Base-by-base conservation (phyloP, 2,797 vertebrate genomes). In the Sebastes miniatus region DNA sequence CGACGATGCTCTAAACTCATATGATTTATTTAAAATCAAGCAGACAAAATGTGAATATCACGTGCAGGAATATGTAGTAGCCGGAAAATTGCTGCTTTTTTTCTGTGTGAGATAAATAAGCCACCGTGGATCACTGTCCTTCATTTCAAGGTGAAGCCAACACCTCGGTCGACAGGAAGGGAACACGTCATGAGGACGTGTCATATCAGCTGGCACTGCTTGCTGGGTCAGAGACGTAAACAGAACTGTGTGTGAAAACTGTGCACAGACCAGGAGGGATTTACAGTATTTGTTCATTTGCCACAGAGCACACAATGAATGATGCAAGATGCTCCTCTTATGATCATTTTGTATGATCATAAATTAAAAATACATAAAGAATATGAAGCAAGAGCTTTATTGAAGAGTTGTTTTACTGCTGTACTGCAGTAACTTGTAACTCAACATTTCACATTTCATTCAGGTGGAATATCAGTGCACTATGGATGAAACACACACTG, bases 131-230 rank as follows among this genome's bases (percentile, higher is more conserved):
- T 59, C 24, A 1, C 2, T 47, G 76, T 69, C 69, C 68, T 80
- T 66, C 16, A n/a, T 52, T 52, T 76, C 47, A 85, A 88, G 87
- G 88, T 85, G 83, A 90, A 76, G 39, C 59, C n/a, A 39, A 65
- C 81, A 69, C 79, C 58, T 73, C 39, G 8, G 67, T 52, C 59
- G 0, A 47, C 63, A n/a, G 83, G 83, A 63, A 24, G 50, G 12
- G 24, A 12, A 5, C 58, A 47, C 66, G 14, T 66, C 85, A 85
- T 54, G 76, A 12, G 63, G 65, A 78, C 50, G 69, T 85, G 86
- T 84, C 68, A 74, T 32, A 73, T 85, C 59, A 34, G 76, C 71
- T 75, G 77, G 73, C 75, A 69, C 71, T 13, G 8, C 43, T 66
- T 10, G 13, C 73, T 76, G 50, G 47, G 18, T 69, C 73, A 34